These are phyloP conservation scores for Tetramorium alpestre DNA, from an alignment of 1,140 invertebrate genomes.

Conservation along the genomic window DNA sequence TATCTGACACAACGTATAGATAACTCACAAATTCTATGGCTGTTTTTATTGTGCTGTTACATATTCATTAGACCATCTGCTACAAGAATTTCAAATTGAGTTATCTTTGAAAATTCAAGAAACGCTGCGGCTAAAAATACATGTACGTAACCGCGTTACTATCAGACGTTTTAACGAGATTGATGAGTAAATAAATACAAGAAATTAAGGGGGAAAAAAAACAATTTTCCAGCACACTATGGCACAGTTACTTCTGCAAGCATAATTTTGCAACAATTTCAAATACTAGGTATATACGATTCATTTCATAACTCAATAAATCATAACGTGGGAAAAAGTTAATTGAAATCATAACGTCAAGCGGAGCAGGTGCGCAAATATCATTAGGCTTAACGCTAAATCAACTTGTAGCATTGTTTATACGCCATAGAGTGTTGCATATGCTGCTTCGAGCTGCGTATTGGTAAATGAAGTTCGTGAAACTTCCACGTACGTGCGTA, in stretches of 20 bases:
- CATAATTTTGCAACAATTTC: background rate
- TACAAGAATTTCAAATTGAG: background rate
- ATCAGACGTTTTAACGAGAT: background rate
- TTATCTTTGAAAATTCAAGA: slow-evolving; percentile 33
- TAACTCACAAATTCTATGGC: background rate
- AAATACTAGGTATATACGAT: background rate
- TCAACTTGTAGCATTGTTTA: slow-evolving; percentile 56
- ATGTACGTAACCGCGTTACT: background rate
- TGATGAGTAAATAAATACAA: slow-evolving; percentile 6
- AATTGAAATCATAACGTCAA: background rate
- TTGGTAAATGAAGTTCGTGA: slow-evolving; percentile 58
- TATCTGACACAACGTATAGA: background rate
- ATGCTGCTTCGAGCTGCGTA: slow-evolving; percentile 31
- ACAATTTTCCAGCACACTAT: background rate
- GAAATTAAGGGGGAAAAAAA: background rate
- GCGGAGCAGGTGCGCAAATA: slow-evolving; percentile 33
- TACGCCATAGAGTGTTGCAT: slow-evolving; percentile 23
- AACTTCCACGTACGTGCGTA: slow-evolving; percentile 46
- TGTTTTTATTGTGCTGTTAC: slow-evolving; percentile 35
- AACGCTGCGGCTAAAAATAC: background rate
- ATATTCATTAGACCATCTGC: slow-evolving; percentile 29
- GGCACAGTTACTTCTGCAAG: background rate
- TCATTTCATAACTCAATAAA: background rate
- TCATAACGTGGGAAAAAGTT: background rate
- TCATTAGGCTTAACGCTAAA: slow-evolving; percentile 60